A percentile compares a stretch with the other conserved stretches of the same genome.
Evolutionary conservation across 2,888 invertebrate genomes (phyloP).

Genomic region (Clostera curtula): DNA sequence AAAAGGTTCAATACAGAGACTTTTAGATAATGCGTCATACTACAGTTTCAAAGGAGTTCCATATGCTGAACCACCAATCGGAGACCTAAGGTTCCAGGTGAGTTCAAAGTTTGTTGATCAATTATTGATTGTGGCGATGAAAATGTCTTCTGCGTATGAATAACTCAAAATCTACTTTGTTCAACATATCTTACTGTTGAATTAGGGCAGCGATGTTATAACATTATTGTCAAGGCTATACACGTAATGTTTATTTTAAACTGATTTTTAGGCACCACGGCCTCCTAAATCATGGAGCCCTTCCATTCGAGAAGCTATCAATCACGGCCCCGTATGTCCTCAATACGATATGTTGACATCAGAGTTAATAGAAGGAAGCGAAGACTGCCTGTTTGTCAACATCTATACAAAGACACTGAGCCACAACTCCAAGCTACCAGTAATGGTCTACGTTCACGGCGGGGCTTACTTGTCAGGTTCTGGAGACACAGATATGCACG

Average conservation of each 20-base stretch:
- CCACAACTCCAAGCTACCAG: slow-evolving; percentile 34
- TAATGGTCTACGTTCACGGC: slow-evolving; percentile 60
- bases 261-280: slow-evolving; percentile 40
- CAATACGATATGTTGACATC: slow-evolving; percentile 37
- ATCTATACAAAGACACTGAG: slow-evolving; percentile 39
- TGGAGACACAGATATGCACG: slow-evolving; percentile 39
- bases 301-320: slow-evolving; percentile 37
- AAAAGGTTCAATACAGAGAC: slow-evolving; percentile 30
- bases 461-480: slow-evolving; percentile 52
- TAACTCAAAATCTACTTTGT: too few relatives aligned
- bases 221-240: too few relatives aligned
- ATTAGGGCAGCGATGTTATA: too few relatives aligned
- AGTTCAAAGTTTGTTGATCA: slow-evolving; percentile 7
- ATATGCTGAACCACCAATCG: slow-evolving; percentile 67
- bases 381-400: slow-evolving; percentile 51
- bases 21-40: slow-evolving; percentile 35
- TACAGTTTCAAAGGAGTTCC: slow-evolving; percentile 63
- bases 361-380: slow-evolving; percentile 32
- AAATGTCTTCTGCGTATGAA: too few relatives aligned
- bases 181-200: too few relatives aligned
- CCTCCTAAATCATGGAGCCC: slow-evolving; percentile 42
- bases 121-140: too few relatives aligned
- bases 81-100: slow-evolving; percentile 67
- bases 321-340: slow-evolving; percentile 48
- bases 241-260: slow-evolving; percentile 5